Evolutionary conservation across 1,140 invertebrate genomes (phyloP).

Genomic region (Scaptomyza montana): DNA sequence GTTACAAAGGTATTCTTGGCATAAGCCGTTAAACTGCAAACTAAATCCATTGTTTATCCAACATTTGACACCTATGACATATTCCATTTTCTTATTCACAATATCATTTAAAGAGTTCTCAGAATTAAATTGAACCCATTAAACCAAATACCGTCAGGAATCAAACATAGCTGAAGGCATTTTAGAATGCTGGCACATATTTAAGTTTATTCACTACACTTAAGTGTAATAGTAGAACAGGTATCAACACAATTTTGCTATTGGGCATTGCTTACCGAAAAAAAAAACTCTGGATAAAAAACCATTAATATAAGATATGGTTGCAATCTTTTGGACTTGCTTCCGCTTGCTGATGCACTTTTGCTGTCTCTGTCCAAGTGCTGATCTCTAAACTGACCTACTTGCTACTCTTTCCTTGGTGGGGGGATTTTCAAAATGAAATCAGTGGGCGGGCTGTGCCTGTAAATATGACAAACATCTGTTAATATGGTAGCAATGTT

Average conservation of each 20-base stretch:
- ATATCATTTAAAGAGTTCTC: no score
- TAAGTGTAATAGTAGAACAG: conserved; percentile 21
- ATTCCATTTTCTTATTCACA: no score
- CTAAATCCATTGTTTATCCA: no score
- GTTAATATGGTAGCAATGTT: conserved; percentile 53
- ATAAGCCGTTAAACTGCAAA: no score
- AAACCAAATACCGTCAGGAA: no score
- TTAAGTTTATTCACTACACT: conserved; percentile 40
- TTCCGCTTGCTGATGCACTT: conserved; percentile 57
- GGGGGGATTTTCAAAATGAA: conserved; percentile 3
- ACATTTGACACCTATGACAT: no score
- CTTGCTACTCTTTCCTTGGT: background rate
- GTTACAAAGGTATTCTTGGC: no score
- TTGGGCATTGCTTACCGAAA: background rate
- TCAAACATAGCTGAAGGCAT: background rate
- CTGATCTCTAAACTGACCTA: conserved; percentile 29
- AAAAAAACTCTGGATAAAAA: conserved; percentile 27
- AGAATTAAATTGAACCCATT: no score
- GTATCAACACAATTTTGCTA: conserved; percentile 1
- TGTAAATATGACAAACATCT: conserved; percentile 67
- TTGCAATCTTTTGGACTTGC: conserved; percentile 37
- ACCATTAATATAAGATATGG: conserved; percentile 50
- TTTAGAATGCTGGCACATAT: conserved; percentile 6
- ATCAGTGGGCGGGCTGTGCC: conserved; percentile 55
- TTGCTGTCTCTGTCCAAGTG: conserved; percentile 25